phyloP scores from a whole-genome alignment of 2,797 vertebrate genomes.

The Simalia tracyae region DNA sequence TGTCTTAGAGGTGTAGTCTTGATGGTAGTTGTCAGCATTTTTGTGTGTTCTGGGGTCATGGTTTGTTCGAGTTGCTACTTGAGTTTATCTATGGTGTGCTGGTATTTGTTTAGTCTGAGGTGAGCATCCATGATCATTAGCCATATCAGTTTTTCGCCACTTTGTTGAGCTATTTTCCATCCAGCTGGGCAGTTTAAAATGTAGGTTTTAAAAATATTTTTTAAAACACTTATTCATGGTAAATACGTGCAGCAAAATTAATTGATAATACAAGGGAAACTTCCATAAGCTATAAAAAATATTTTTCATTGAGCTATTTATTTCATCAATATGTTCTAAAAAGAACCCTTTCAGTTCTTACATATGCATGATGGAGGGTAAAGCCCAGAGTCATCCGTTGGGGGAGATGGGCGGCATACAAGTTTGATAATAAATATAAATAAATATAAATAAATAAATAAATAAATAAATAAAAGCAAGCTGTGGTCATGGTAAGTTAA shows the following conservation, averaged over 20 bases:
- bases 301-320: not conserved
- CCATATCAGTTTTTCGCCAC: not conserved
- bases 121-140: not conserved
- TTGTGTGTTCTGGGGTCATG: not conserved
- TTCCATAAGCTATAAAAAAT: not conserved
- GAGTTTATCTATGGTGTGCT: not conserved
- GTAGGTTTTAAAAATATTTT: not conserved
- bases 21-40: not conserved
- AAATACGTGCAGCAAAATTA: slow-evolving; percentile 13
- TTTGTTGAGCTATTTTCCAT: not conserved
- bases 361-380: not conserved
- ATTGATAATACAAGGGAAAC: not conserved
- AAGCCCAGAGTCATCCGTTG: not conserved
- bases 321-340: not conserved
- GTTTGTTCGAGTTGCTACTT: not conserved
- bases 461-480: too few species aligned
- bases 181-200: not conserved
- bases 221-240: slow-evolving; percentile 20
- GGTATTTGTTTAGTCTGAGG: not conserved
- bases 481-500: not conserved
- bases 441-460: too few species aligned
- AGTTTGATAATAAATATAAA: too few species aligned
- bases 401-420: too few species aligned
- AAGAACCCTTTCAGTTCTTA: not conserved
- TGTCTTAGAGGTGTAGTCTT: not conserved